Base-by-base conservation (phyloP, 2,113 vertebrate species). In the Triplophysa siluroides region DNA sequence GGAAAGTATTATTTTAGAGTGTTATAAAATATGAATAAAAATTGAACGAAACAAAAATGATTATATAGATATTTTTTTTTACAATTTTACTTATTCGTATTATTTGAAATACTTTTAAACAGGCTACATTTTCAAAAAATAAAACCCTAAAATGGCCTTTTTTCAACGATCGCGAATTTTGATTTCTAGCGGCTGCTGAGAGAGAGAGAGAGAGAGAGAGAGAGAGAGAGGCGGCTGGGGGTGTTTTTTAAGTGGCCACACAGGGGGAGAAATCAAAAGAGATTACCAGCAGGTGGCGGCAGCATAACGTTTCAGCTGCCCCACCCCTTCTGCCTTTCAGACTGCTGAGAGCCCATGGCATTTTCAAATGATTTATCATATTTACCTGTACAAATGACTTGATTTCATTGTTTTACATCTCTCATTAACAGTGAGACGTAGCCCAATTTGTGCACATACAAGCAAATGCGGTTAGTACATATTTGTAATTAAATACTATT, bases 211-310 rank as follows among this genome's bases (percentile, higher is more conserved):
- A 66, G 83, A 67, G 67, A 67, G 74, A 77, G 50, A 76, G 69
- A 83, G 75, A 67, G 85, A 69, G 74, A 78, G 78, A 79, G 86
- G 76, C 73, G 62, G 73, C 21, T 74, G 47, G 83, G 83, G 64
- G 83, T 80, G 78, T 76, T 41, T 86, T 87, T 90, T 89, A 91
- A 91, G 87, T 89, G 89, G 88, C 86, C 88, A 87, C 81, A 81
- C 70, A 80, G 83, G 78, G 80, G 85, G 85, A 82, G 78, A 76
- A 86, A 84, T 93, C 91, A 93, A 93, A 93, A 91, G 92, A 90
- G 86, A 90, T 87, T 92, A 91, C 93, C 93, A 94, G 93, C 93
- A 94, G 93, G 93, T 92, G 93, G 93, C 93, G 92, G 92, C 93
- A 94, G 85, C 90, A 93, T 88, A 89, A 88, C 92, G 89, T 90